phyloP scores from a whole-genome alignment of 2,797 vertebrate species.

The Xenentodon cancila region DNA sequence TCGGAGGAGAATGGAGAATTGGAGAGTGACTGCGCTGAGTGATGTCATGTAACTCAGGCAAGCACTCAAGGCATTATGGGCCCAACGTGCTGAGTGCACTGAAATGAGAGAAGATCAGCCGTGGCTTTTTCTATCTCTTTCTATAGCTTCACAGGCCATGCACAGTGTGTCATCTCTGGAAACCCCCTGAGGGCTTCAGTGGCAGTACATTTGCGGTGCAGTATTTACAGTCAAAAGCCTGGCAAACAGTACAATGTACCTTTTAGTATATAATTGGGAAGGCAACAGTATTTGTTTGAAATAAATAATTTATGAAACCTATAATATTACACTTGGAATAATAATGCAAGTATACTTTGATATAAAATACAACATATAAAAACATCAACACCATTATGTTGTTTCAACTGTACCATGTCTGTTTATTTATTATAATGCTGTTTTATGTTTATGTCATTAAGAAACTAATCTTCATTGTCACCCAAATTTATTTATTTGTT shows the following conservation, averaged over 20 bases:
- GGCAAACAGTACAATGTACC: constrained; percentile 16
- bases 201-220: constrained; percentile 18
- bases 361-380: not conserved
- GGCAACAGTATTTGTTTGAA: constrained; percentile 9
- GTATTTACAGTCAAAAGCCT: constrained; percentile 22
- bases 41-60: constrained; percentile 70
- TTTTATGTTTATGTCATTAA: too few species aligned
- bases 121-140: constrained; percentile 67
- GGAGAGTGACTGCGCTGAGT: constrained; percentile 62
- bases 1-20: constrained; percentile 54
- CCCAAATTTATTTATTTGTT: too few species aligned
- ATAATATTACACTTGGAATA: not conserved
- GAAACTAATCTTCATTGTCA: too few species aligned
- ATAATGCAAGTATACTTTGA: not conserved
- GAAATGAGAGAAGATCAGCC: constrained; percentile 72
- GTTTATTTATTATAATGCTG: too few species aligned
- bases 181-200: constrained; percentile 27
- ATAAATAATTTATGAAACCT: constrained; percentile 5
- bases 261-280: not conserved
- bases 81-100: constrained; percentile 72
- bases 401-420: too few species aligned
- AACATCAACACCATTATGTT: too few species aligned
- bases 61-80: constrained; percentile 75
- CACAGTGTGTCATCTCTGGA: constrained; percentile 41
- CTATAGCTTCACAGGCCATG: constrained; percentile 42